Evolutionary conservation across 2,888 invertebrate genomes (phyloP), one percentile per base, ranked within the genome.

Genomic region (Andrena marginata): DNA sequence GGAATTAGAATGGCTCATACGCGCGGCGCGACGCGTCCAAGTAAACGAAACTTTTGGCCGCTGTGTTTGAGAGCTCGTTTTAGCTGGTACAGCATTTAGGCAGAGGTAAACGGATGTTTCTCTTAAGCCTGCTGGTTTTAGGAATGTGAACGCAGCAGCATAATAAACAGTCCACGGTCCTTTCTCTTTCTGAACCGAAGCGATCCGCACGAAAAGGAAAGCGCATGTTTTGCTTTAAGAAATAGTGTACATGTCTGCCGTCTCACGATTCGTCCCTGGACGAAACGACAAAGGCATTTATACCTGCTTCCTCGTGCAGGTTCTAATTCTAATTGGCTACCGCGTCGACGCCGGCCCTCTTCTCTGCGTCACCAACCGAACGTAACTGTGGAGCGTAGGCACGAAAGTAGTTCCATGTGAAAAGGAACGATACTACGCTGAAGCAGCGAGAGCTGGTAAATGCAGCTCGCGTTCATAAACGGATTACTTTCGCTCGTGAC

Each of bases 401-500:
- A 13, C 42, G 42, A 1, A 42, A 42, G 42, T 42, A 42, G 42
- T 16, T 16, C 42, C 42, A 42, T 5, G 42, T 1, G 16, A 42
- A 42, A 42, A 42, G 42, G 16, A 42, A 42, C 42, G 42, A 16
- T 16, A 42, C 42, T 16, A 42, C 1, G 16, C 42, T 1, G 42
- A 16, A 1, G 42, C 16, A 35, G 51, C 0, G 20, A 64, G 56
- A 49, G 20, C 35, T 42, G n/a, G 20, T 2, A 26, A 10, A 4
- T n/a, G 31, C 29, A 42, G 16, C 6, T 35, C 35, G 60, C 33
- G 29, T 48, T 77, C 70, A n/a, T 2, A 8, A 20, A 10, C 33
- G 54, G 26, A 64, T 59, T 75, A 80, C 77, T 80, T 83, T 80
- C 73, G 63, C 62, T 48, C 13, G 65, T 6, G n/a, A 20, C 33